These are phyloP conservation scores for Lacerta agilis DNA, from an alignment of 2,797 vertebrate genomes.

Conservation along the genomic window DNA sequence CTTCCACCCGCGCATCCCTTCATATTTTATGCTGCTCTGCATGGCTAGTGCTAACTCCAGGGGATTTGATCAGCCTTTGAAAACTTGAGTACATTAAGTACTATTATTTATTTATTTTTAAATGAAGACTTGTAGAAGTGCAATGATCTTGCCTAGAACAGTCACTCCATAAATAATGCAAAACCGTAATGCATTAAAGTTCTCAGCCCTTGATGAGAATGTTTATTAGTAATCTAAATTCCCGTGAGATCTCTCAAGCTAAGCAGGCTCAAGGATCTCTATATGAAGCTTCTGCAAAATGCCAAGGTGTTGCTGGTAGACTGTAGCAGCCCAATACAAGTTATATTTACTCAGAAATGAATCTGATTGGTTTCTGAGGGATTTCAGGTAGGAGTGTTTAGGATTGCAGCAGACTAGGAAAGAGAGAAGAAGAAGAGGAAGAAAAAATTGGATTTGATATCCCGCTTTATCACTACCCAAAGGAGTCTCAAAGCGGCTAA, in stretches of 20 bases:
- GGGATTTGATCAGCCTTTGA: slow-evolving; percentile 3
- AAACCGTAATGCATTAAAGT: background rate
- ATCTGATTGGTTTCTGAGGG: no score
- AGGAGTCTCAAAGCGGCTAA: no score
- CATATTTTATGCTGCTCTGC: background rate
- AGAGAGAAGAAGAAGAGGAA: no score
- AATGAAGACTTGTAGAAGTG: background rate
- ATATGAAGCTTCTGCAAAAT: background rate
- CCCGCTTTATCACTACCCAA: no score
- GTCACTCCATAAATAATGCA: slow-evolving; percentile 15
- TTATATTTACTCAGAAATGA: background rate
- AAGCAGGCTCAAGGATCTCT: background rate
- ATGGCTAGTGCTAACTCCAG: background rate
- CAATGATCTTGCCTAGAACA: background rate
- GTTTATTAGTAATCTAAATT: slow-evolving; percentile 2
- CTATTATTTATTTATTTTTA: background rate
- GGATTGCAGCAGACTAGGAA: no score
- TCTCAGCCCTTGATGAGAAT: background rate
- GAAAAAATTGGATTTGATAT: no score
- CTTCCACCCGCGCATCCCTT: background rate
- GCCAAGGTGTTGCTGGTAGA: background rate
- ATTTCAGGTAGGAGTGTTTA: no score
- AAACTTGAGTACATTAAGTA: background rate
- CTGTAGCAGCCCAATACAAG: background rate
- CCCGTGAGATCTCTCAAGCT: background rate